Evolutionary conservation across 2,888 invertebrate species (phyloP), one percentile per base, ranked within the genome.

Genomic region (Andrena minutula): DNA sequence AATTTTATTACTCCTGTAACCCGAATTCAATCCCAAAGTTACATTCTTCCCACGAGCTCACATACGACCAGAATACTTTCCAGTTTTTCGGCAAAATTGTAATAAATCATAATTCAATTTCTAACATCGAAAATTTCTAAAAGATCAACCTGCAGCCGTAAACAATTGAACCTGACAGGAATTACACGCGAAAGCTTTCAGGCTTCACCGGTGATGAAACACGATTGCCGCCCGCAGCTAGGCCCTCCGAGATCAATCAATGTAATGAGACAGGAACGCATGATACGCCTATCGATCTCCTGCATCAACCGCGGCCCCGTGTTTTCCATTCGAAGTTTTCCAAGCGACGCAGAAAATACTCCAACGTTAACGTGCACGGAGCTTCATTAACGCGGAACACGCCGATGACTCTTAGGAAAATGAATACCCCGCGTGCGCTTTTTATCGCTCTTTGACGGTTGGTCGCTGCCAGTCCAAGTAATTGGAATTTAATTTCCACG

Each of bases 171-270:
- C 20, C 32, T 5, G 28, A 41, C 26, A 16, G 1, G 12, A 16
- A 41, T 12, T 41, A 41, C 23, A n/a, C 26, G 32, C 30, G 60
- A 51, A 79, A 32, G 65, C 69, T 79, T 66, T 70, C 23, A 26
- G 12, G 58, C 51, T 70, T 47, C n/a, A 51, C 20, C 60, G 41
- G 16, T 41, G 16, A 41, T 41, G 41, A 41, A 41, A 41, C 41
- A 16, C 3, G 41, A 41, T 41, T 41, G 41, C 28, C 41, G 30
- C 23, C 63, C 68, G 72, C 53, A 23, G 30, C 20, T 53, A 32
- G 30, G 53, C 20, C 41, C 41, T 65, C 70, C 53, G 35, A 32
- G 65, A 79, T 79, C 65, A 63, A 74, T 79, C 60, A n/a, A 73
- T 79, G 53, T 73, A 79, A 82, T 60, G 74, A 74, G 60, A 41